A percentile compares a stretch with the other conserved stretches of the same genome.
phyloP scores from a whole-genome alignment of 2,888 invertebrate species.

The Smittia sp. region DNA sequence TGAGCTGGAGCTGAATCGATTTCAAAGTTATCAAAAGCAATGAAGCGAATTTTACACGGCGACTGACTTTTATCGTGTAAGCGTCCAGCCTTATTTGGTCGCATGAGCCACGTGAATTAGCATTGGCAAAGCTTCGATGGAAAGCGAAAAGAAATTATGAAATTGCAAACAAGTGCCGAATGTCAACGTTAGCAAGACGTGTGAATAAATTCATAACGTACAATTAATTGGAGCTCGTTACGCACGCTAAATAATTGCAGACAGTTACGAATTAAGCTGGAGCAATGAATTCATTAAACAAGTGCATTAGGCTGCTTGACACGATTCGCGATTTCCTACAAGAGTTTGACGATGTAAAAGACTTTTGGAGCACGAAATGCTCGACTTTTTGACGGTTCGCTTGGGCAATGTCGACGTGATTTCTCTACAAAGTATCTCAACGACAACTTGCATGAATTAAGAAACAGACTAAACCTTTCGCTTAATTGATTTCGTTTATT shows the following conservation, averaged over 20 bases:
- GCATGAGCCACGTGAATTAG: too few relatives aligned
- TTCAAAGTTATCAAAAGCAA: too few relatives aligned
- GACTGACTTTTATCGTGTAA: too few relatives aligned
- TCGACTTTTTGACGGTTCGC: not conserved
- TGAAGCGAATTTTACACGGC: too few relatives aligned
- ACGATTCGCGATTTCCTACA: too few relatives aligned
- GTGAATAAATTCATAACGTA: conserved; percentile 1
- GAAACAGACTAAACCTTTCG: not conserved
- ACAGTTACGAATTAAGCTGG: not conserved
- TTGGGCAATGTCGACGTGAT: not conserved
- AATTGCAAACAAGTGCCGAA: not conserved
- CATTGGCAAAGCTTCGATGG: not conserved
- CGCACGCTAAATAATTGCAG: conserved; percentile 34
- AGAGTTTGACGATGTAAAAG: too few relatives aligned
- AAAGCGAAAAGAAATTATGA: not conserved
- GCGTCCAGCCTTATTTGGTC: too few relatives aligned
- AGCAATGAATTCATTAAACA: not conserved
- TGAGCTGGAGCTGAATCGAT: too few relatives aligned
- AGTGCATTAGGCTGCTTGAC: not conserved
- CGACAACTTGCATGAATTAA: not conserved
- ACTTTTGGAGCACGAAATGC: too few relatives aligned
- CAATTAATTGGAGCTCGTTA: conserved; percentile 28
- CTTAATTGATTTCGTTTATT: not conserved
- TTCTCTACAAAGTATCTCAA: not conserved
- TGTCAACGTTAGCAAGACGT: conserved; percentile 1